phyloP scores from a whole-genome alignment of 2,113 vertebrate species.

The Alligator mississippiensis region DNA sequence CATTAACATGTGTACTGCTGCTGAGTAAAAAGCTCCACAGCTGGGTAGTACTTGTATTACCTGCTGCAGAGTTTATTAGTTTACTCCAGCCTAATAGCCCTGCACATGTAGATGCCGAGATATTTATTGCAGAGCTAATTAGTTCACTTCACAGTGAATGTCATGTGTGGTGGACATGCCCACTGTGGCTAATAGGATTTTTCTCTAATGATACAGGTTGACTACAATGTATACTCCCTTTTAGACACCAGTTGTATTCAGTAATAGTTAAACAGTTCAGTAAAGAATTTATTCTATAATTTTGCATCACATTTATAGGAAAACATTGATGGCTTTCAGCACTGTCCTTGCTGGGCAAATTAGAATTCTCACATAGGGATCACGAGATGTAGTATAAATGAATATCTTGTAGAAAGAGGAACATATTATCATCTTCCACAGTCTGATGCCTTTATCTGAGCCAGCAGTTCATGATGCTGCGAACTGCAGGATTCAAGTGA shows the following conservation, averaged over 20 bases:
- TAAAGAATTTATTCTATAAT: background rate
- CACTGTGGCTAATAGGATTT: background rate
- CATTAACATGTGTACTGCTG: too few relatives aligned
- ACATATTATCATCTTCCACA: constrained; percentile 61
- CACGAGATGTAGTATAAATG: constrained; percentile 50
- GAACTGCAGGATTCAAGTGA: constrained; percentile 66
- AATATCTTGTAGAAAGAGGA: constrained; percentile 55
- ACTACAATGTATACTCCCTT: background rate
- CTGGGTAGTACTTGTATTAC: too few relatives aligned
- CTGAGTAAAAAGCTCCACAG: too few relatives aligned
- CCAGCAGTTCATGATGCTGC: constrained; percentile 62
- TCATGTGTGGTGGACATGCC: too few relatives aligned
- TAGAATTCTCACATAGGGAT: constrained; percentile 53
- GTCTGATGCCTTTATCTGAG: constrained; percentile 69
- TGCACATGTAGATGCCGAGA: too few relatives aligned
- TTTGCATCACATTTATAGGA: background rate
- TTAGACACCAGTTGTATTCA: background rate
- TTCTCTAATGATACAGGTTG: background rate
- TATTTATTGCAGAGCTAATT: too few relatives aligned
- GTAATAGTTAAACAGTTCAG: background rate
- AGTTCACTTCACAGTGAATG: too few relatives aligned
- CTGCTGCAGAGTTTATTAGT: too few relatives aligned
- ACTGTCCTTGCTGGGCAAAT: constrained; percentile 47
- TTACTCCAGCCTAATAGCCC: too few relatives aligned
- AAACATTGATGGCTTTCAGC: constrained; percentile 18